Base-by-base conservation (phyloP, 2,888 invertebrate genomes). In the Vannuccia rotundouncinata region DNA sequence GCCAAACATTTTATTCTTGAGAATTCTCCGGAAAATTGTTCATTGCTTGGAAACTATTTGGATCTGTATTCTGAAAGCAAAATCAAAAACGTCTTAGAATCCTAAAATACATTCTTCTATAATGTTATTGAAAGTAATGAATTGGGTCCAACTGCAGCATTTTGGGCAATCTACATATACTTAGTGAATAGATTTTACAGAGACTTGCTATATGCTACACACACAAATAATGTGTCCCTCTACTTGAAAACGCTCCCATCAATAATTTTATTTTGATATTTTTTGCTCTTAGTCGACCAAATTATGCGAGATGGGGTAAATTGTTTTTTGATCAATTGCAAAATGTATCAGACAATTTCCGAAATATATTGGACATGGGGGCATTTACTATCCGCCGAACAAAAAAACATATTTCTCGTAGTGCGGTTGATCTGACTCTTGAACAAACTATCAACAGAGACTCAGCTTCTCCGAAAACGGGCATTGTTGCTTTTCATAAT, bases 301-400 rank as follows among this genome's bases (percentile, higher is more conserved):
- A 82, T 59, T 82, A 82, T 77, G 81, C 82, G 5, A 45, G 82
- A 31, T 82, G 82, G 82, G 82, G 81, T 1, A 76, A 60, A 31
- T 79, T 81, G 0, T 82, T 82, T 77, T 79, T 82, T 45, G 45
- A 45, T 45, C 5, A 45, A 45, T 45, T 45, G 13, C 66, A 82
- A 17, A 79, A 77, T 22, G 30, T 82, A 30, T 31, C n/a, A 13
- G 59, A 29, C 5, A 59, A 28, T 17, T 77, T 77, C 28, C 22
- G 60, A 25, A 10, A 74, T 22, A 28, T 82, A 2, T 77, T 82
- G 13, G 30, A 82, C 29, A 30, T 59, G 29, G 82, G 82, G 13
- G 82, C 81, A 74, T 82, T 82, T 82, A 82, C 82, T 17, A 82
- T 82, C 29, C 66, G 79, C 59, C 74, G 79, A 17, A 81, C 81